A percentile compares a stretch with the other conserved stretches of the same genome.
phyloP scores from a whole-genome alignment of 2,888 invertebrate genomes.

The Macaria liturata region DNA sequence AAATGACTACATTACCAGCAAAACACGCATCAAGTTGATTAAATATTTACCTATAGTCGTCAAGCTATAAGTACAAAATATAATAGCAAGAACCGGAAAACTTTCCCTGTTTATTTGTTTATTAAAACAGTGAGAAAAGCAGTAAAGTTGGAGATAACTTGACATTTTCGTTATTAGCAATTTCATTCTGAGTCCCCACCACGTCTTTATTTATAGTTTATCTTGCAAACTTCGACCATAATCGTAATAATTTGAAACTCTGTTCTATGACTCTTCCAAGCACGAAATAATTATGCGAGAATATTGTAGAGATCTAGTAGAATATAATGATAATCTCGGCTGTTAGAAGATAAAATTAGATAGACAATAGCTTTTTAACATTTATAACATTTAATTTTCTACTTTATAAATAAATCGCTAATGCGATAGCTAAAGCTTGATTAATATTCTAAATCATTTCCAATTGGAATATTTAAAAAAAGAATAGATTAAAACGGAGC shows the following conservation, averaged over 20 bases:
- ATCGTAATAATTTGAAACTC: constrained; percentile 41
- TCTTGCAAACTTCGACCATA: constrained; percentile 40
- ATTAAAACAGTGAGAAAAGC: constrained; percentile 64
- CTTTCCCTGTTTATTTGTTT: constrained; percentile 71
- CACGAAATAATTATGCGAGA: too few relatives aligned
- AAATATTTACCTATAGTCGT: constrained; percentile 44
- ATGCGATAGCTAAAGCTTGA: too few relatives aligned
- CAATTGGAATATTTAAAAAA: too few relatives aligned
- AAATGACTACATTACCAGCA: too few relatives aligned
- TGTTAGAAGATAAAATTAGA: too few relatives aligned
- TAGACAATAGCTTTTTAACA: too few relatives aligned
- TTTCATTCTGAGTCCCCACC: constrained; percentile 63
- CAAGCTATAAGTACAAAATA: constrained; percentile 51
- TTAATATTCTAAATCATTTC: too few relatives aligned
- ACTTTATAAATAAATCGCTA: too few relatives aligned
- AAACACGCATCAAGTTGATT: background rate
- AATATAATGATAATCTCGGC: too few relatives aligned
- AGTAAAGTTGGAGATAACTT: constrained; percentile 60
- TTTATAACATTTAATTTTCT: too few relatives aligned
- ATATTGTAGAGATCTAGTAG: too few relatives aligned
- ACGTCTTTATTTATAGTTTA: constrained; percentile 60
- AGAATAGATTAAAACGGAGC: too few relatives aligned
- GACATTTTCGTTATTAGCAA: constrained; percentile 67
- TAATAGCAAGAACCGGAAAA: constrained; percentile 48
- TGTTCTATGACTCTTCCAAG: constrained; percentile 15